Evolutionary conservation across 2,888 invertebrate species (phyloP).

Genomic region (Cryptus armator): DNA sequence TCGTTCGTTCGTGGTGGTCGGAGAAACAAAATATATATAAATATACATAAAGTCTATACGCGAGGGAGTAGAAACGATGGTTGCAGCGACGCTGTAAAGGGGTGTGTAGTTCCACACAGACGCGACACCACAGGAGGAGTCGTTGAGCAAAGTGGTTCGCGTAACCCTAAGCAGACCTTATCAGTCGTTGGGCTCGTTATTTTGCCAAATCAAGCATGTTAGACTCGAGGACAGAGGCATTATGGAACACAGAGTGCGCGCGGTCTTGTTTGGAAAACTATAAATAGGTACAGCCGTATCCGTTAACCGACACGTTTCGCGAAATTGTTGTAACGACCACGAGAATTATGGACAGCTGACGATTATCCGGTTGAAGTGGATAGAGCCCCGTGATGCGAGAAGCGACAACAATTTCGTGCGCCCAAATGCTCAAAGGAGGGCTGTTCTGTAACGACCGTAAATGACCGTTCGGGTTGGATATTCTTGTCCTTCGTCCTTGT

Average conservation of each 20-base stretch:
- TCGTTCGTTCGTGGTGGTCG: conserved; percentile 9
- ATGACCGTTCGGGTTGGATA: not conserved
- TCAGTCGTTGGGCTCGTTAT: conserved; percentile 51
- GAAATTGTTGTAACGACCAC: conserved; percentile 36
- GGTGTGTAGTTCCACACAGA: not conserved
- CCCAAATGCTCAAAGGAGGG: not conserved
- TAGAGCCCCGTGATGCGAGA: not conserved
- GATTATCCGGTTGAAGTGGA: conserved; percentile 2
- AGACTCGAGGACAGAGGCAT: not conserved
- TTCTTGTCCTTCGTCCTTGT: not conserved
- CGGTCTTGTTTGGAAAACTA: not conserved
- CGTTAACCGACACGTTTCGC: conserved; percentile 13
- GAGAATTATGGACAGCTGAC: conserved; percentile 16
- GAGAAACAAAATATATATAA: conserved; percentile 29
- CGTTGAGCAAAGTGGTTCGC: conserved; percentile 21
- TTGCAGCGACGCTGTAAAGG: not conserved
- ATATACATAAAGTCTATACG: not conserved
- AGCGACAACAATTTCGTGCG: conserved; percentile 19
- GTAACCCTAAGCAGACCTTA: conserved; percentile 18
- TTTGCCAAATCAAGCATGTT: conserved; percentile 34
- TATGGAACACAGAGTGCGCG: not conserved
- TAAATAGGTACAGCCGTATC: conserved; percentile 6
- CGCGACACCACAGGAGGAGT: not conserved
- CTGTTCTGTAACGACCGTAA: not conserved
- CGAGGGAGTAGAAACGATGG: not conserved